phyloP scores from a whole-genome alignment of 1,140 invertebrate species.

The Leptinotarsa lineolata region DNA sequence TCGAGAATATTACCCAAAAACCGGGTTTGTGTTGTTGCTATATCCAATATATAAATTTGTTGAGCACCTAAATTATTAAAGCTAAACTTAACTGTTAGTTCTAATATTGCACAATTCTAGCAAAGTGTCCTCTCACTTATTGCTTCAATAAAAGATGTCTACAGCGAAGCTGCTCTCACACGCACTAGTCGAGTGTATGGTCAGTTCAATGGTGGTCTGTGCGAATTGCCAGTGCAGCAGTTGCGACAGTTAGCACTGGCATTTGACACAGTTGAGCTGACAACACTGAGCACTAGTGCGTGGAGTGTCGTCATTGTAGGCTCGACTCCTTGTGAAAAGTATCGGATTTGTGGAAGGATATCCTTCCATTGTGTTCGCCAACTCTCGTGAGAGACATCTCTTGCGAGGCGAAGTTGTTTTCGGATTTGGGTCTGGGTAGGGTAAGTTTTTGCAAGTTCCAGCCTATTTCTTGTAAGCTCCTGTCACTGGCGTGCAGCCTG shows the following conservation, averaged over 20 bases:
- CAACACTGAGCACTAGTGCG: conserved; percentile 63
- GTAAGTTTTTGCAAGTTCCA: conserved; percentile 65
- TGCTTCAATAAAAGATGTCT: conserved; percentile 26
- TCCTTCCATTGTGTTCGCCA: conserved; percentile 60
- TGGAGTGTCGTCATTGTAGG: conserved; percentile 77
- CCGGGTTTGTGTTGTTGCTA: conserved; percentile 32
- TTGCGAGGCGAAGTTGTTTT: conserved; percentile 78
- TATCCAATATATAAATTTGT: conserved; percentile 28
- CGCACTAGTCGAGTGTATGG: conserved; percentile 29
- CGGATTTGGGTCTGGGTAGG: conserved; percentile 79
- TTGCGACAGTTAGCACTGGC: conserved; percentile 40
- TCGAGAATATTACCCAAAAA: conserved; percentile 26
- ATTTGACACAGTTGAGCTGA: conserved; percentile 41
- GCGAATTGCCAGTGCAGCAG: conserved; percentile 38
- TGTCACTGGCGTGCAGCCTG: conserved; percentile 63
- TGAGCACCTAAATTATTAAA: conserved; percentile 32
- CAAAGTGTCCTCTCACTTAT: conserved; percentile 32
- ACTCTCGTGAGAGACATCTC: conserved; percentile 50
- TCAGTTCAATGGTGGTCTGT: conserved; percentile 36
- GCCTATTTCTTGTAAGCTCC: conserved; percentile 69
- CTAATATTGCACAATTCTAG: conserved; percentile 35
- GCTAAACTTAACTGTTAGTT: conserved; percentile 26
- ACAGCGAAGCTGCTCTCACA: conserved; percentile 16
- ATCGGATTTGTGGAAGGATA: conserved; percentile 79
- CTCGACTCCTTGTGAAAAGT: conserved; percentile 70